Evolutionary conservation across 2,113 vertebrate genomes (phyloP).

Genomic region (Odocoileus hemionus): DNA sequence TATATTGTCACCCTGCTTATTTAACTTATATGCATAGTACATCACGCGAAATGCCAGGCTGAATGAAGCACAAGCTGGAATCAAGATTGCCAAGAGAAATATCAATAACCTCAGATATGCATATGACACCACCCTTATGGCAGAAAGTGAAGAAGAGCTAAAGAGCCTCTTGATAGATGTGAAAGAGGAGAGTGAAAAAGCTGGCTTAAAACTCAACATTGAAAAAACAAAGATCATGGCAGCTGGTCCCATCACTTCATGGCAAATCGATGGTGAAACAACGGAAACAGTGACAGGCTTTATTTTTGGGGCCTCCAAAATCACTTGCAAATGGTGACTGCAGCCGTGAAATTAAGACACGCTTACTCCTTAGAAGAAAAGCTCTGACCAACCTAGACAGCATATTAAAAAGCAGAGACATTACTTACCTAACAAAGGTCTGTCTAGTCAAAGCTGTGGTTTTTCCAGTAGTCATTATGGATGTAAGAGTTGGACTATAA

Average conservation of each 20-base stretch:
- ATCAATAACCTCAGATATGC: background rate
- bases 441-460: background rate
- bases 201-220: background rate
- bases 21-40: background rate
- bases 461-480: background rate
- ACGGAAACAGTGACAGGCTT: background rate
- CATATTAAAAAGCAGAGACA: background rate
- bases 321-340: background rate
- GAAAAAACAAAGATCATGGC: background rate
- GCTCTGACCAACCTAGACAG: background rate
- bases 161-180: background rate
- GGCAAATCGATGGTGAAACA: background rate
- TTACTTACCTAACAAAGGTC: background rate
- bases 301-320: background rate
- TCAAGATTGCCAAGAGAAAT: background rate
- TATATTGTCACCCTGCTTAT: background rate
- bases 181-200: background rate
- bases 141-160: background rate
- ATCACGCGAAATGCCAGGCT: background rate
- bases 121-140: background rate
- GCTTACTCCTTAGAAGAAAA: background rate
- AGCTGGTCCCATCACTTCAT: background rate
- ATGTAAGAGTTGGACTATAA: background rate
- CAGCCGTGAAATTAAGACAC: background rate
- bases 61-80: background rate